Conservation (phyloP, 2,797 vertebrate genomes). For the Nannoperca australis region DNA sequence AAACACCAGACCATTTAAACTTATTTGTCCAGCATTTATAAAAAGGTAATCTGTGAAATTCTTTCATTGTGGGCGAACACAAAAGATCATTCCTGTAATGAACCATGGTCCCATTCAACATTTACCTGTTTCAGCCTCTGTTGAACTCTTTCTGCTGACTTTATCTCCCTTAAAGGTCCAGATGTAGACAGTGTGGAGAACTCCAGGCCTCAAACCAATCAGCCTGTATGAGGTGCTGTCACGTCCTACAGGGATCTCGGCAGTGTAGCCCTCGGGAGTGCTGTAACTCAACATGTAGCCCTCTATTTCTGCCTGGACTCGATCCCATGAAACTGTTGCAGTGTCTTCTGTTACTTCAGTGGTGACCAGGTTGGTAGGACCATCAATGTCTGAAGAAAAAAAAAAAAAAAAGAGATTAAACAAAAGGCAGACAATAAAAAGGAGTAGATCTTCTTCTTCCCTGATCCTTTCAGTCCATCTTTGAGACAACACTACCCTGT, state of each 20-base stretch:
- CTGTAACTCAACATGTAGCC: slow-evolving; percentile 88
- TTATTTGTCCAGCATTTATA: neutral
- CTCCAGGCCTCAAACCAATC: slow-evolving; percentile 85
- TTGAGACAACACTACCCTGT: too few relatives aligned
- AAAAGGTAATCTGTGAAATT: neutral
- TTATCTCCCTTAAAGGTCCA: slow-evolving; percentile 86
- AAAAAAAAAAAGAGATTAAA: neutral
- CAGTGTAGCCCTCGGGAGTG: slow-evolving; percentile 78
- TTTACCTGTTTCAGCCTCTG: slow-evolving; percentile 88
- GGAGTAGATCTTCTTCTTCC: neutral
- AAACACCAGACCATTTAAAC: slow-evolving; percentile 4
- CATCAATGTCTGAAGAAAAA: slow-evolving; percentile 82
- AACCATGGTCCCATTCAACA: neutral
- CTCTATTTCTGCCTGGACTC: slow-evolving; percentile 81
- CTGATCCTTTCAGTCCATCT: neutral
- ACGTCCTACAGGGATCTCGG: slow-evolving; percentile 81
- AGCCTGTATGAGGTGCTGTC: slow-evolving; percentile 82
- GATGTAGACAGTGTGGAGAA: slow-evolving; percentile 83
- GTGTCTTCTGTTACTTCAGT: slow-evolving; percentile 79
- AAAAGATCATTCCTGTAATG: neutral
- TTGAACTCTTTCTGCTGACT: slow-evolving; percentile 83
- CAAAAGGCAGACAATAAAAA: neutral
- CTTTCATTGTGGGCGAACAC: neutral
- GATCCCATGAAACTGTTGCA: slow-evolving; percentile 85
- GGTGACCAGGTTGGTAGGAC: slow-evolving; percentile 81